These are phyloP conservation scores for Phrynocephalus versicolor DNA, from an alignment of 2,113 vertebrate species.

Conservation along the genomic window DNA sequence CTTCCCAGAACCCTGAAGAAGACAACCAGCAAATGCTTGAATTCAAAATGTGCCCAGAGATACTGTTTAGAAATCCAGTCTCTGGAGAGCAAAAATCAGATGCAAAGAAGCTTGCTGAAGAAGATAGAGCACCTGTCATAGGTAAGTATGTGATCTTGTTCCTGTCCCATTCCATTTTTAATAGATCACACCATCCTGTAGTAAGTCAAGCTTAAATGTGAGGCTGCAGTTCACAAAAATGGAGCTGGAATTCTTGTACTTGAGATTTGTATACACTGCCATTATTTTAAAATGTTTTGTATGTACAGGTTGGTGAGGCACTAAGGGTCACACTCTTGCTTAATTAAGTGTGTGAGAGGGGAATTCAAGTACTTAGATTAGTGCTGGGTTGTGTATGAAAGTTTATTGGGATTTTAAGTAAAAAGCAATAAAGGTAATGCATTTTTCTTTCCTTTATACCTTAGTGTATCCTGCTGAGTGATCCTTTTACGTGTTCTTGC, in stretches of 20 bases:
- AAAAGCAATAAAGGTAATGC: not conserved
- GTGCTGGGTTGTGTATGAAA: not conserved
- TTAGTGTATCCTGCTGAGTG: not conserved
- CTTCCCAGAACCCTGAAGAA: not conserved
- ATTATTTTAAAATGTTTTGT: not conserved
- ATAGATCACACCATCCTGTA: not conserved
- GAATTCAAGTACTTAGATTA: not conserved
- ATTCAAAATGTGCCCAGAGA: conserved; percentile 79
- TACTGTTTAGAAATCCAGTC: conserved; percentile 56
- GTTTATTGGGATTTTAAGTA: not conserved
- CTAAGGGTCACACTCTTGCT: no score
- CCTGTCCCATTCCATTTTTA: conserved; percentile 25
- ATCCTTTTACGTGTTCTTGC: not conserved
- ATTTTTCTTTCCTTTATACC: not conserved
- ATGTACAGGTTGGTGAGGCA: not conserved
- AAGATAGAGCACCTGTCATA: conserved; percentile 58
- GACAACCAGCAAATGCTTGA: conserved; percentile 61
- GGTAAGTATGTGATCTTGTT: conserved; percentile 69
- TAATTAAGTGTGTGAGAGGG: not conserved
- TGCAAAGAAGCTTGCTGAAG: conserved; percentile 31
- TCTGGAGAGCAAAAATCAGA: conserved; percentile 35
- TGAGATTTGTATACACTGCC: not conserved
- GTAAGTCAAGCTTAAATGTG: not conserved
- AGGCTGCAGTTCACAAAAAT: not conserved
- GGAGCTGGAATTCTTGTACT: not conserved